Percentiles rank a stretch among this genome's conserved stretches.
Evolutionary conservation across 2,797 vertebrate species (phyloP).

Genomic region (Propithecus perrieri): DNA sequence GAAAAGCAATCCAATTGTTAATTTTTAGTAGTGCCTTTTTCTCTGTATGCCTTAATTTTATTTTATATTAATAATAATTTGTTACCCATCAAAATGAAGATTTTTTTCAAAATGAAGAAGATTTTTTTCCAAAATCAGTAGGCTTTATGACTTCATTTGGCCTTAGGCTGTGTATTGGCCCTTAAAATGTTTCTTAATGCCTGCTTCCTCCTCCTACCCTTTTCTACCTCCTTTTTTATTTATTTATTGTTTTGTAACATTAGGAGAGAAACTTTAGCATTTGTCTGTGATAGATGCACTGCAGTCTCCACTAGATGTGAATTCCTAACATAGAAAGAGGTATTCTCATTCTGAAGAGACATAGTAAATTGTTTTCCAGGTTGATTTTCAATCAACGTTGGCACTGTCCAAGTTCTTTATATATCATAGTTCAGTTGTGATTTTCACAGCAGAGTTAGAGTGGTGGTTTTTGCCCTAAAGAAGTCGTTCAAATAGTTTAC

Average conservation of each 20-base stretch:
- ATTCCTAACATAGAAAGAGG: slow-evolving; percentile 44
- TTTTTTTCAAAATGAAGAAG: background rate
- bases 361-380: background rate
- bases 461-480: slow-evolving; percentile 48
- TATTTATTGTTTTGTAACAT: background rate
- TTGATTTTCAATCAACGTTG: slow-evolving; percentile 55
- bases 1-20: slow-evolving; percentile 67
- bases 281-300: slow-evolving; percentile 34
- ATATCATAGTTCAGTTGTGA: slow-evolving; percentile 25
- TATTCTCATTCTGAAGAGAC: slow-evolving; percentile 56
- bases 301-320: slow-evolving; percentile 11
- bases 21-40: slow-evolving; percentile 85
- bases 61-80: slow-evolving; percentile 68
- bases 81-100: slow-evolving; percentile 61
- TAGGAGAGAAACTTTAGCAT: slow-evolving; percentile 49
- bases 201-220: slow-evolving; percentile 53
- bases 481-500: slow-evolving; percentile 22
- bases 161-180: slow-evolving; percentile 54
- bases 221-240: slow-evolving; percentile 69
- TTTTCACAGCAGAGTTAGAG: slow-evolving; percentile 48
- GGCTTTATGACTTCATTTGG: slow-evolving; percentile 63
- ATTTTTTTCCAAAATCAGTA: slow-evolving; percentile 33
- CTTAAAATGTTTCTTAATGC: slow-evolving; percentile 46
- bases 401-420: slow-evolving; percentile 12
- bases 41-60: slow-evolving; percentile 86